A percentile compares a stretch with the other conserved stretches of the same genome.
Conservation (phyloP, 2,113 vertebrate genomes). For the Hepsetus odoe region DNA sequence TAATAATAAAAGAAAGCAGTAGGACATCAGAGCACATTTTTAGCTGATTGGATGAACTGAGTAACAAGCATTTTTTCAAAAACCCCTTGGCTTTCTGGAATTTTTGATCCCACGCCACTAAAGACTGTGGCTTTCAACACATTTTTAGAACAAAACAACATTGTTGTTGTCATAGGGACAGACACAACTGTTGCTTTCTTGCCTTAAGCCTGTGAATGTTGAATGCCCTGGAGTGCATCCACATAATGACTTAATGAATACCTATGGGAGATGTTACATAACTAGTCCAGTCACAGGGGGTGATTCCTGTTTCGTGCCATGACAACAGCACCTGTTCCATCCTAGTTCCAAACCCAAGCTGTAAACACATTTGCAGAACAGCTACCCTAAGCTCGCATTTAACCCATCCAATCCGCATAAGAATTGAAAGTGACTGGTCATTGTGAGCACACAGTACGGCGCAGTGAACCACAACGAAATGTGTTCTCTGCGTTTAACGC, state of each 20-base stretch:
- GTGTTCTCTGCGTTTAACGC: too few relatives aligned
- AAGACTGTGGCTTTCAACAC: slow-evolving; percentile 41
- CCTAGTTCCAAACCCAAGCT: not conserved
- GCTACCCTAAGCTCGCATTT: not conserved
- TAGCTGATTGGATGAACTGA: not conserved
- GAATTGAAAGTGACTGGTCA: too few relatives aligned
- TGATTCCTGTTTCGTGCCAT: not conserved
- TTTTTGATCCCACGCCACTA: slow-evolving; percentile 49
- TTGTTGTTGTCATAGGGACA: slow-evolving; percentile 61
- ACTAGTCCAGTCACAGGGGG: slow-evolving; percentile 5
- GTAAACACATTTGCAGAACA: slow-evolving; percentile 22
- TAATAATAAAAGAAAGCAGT: not conserved
- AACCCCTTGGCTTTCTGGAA: slow-evolving; percentile 11
- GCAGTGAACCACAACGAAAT: too few relatives aligned
- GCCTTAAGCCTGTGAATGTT: slow-evolving; percentile 21
- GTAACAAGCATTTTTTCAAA: not conserved
- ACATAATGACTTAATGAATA: slow-evolving; percentile 58
- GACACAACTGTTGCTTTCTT: slow-evolving; percentile 62
- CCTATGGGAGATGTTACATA: slow-evolving; percentile 58
- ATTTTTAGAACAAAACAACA: slow-evolving; percentile 39
- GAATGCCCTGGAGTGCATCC: slow-evolving; percentile 48
- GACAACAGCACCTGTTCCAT: slow-evolving; percentile 24
- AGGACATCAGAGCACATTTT: not conserved
- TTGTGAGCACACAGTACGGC: too few relatives aligned
- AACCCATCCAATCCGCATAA: not conserved